Percentiles rank a stretch among this genome's conserved stretches.
phyloP scores from a whole-genome alignment of 2,888 invertebrate genomes.

The Xanthorhoe designata region DNA sequence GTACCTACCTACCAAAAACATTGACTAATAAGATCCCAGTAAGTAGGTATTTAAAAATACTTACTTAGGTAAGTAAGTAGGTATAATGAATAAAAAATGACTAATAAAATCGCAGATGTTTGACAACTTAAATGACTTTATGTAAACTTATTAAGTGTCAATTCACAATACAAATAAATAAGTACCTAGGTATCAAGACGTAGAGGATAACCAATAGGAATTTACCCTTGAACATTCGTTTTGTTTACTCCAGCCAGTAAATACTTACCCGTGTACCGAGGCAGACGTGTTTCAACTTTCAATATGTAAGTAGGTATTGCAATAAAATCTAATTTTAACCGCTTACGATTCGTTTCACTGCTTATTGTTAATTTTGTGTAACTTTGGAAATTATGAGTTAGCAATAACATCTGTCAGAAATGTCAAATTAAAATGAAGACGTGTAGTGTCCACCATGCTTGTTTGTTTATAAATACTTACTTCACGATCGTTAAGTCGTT shows the following conservation, averaged over 20 bases:
- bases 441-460: too few relatives aligned
- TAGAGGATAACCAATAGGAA: background rate
- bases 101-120: too few relatives aligned
- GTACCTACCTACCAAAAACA: too few relatives aligned
- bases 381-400: background rate
- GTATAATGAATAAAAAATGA: too few relatives aligned
- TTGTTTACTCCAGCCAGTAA: background rate
- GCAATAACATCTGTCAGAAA: background rate
- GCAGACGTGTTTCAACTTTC: background rate
- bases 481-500: too few relatives aligned
- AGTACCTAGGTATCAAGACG: background rate
- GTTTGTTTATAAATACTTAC: too few relatives aligned
- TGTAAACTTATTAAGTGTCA: background rate
- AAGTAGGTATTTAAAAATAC: too few relatives aligned
- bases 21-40: too few relatives aligned
- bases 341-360: background rate
- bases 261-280: background rate
- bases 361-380: background rate
- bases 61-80: too few relatives aligned
- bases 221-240: background rate
- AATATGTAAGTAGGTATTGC: background rate
- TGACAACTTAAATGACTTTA: too few relatives aligned
- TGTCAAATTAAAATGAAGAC: background rate
- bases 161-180: background rate
- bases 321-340: conserved; percentile 1